A percentile compares a stretch with the other conserved stretches of the same genome.
Conservation (phyloP, 2,113 vertebrate genomes). For the Opisthocomus hoazin region DNA sequence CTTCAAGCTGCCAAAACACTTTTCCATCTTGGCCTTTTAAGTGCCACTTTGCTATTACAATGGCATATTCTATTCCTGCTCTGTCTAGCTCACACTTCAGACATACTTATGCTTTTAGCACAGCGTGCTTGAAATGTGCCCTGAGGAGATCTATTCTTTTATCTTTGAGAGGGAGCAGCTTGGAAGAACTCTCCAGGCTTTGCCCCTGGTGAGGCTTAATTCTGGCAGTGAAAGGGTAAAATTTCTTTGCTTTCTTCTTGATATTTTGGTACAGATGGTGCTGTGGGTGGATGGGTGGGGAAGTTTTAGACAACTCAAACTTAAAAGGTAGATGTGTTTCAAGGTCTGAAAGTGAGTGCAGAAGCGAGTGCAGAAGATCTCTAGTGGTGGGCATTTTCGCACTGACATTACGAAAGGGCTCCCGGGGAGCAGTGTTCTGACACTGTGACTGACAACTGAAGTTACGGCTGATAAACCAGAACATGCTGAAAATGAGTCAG, state of each 20-base stretch:
- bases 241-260: background rate
- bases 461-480: background rate
- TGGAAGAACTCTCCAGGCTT: background rate
- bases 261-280: slow-evolving; percentile 16
- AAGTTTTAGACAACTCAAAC: background rate
- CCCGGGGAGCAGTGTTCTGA: background rate
- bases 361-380: background rate
- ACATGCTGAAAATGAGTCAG: slow-evolving; percentile 32
- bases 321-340: background rate
- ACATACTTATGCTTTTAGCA: background rate
- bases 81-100: background rate
- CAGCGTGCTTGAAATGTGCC: background rate
- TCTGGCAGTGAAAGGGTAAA: background rate
- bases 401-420: background rate
- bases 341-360: background rate
- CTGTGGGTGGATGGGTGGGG: slow-evolving; percentile 25
- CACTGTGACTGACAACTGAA: background rate
- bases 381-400: background rate
- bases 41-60: background rate
- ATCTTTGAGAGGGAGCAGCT: background rate
- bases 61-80: background rate
- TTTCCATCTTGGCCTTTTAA: background rate
- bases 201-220: background rate
- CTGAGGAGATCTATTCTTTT: background rate
- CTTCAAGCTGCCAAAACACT: background rate